These are phyloP conservation scores for Philereme transversata DNA, from an alignment of 2,888 invertebrate genomes.

Conservation along the genomic window DNA sequence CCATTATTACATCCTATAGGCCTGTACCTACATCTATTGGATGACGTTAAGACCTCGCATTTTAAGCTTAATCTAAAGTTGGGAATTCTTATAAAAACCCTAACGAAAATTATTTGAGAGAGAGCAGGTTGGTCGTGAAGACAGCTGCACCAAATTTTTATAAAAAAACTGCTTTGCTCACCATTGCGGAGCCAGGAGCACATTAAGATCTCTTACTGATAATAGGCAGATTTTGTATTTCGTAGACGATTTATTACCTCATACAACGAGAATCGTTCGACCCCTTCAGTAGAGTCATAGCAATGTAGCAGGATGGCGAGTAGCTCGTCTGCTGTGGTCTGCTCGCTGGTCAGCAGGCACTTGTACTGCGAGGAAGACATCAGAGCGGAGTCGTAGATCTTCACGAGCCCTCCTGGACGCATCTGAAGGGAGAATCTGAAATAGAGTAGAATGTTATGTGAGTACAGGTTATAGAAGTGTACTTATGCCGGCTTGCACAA, in stretches of 20 bases:
- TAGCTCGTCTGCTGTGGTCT: slow-evolving; percentile 94
- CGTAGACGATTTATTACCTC: slow-evolving; percentile 83
- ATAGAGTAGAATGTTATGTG: slow-evolving; percentile 36
- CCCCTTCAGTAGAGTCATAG: slow-evolving; percentile 92
- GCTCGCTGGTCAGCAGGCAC: slow-evolving; percentile 93
- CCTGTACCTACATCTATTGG: too few relatives aligned
- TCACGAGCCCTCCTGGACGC: slow-evolving; percentile 94
- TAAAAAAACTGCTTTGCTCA: too few relatives aligned
- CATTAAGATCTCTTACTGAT: too few relatives aligned
- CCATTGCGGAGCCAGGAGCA: too few relatives aligned
- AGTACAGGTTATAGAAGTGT: background rate
- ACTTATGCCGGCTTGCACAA: too few relatives aligned
- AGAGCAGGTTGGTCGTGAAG: too few relatives aligned
- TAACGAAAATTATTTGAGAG: too few relatives aligned
- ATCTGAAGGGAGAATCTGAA: slow-evolving; percentile 93
- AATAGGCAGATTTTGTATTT: too few relatives aligned
- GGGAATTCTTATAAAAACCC: too few relatives aligned
- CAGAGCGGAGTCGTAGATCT: slow-evolving; percentile 95
- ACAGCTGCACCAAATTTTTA: too few relatives aligned
- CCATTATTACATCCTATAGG: background rate
- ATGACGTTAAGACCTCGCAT: too few relatives aligned
- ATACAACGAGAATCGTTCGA: slow-evolving; percentile 94
- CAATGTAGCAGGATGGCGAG: slow-evolving; percentile 93
- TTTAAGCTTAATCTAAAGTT: too few relatives aligned
- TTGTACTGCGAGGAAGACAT: slow-evolving; percentile 97